Percentiles rank a stretch among this genome's conserved stretches.
Evolutionary conservation across 2,113 vertebrate genomes (phyloP).

Genomic region (zebrafish (Danio rerio)): GRCz12tu NC_133199.1:20592501-20593000

Average conservation of each 20-base stretch:
- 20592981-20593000: neutral
- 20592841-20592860: conserved; percentile 24
- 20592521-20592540: no score
- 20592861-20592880: neutral
- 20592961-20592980: neutral
- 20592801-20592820: conserved; percentile 6
- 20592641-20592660: conserved; percentile 47
- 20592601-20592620: neutral
- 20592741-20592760: neutral
- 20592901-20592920: conserved; percentile 3
- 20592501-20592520: no score
- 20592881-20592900: conserved; percentile 2
- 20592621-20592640: conserved; percentile 6
- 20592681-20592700: conserved; percentile 12
- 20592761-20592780: conserved; percentile 1
- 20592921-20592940: conserved; percentile 5
- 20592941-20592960: neutral
- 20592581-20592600: no score
- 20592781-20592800: conserved; percentile 21
- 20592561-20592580: no score
- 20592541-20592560: no score
- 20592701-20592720: conserved; percentile 24
- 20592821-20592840: neutral
- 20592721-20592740: neutral
- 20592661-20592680: conserved; percentile 38